phyloP scores from a whole-genome alignment of 1,140 invertebrate species.

The Bombus superbus region DNA sequence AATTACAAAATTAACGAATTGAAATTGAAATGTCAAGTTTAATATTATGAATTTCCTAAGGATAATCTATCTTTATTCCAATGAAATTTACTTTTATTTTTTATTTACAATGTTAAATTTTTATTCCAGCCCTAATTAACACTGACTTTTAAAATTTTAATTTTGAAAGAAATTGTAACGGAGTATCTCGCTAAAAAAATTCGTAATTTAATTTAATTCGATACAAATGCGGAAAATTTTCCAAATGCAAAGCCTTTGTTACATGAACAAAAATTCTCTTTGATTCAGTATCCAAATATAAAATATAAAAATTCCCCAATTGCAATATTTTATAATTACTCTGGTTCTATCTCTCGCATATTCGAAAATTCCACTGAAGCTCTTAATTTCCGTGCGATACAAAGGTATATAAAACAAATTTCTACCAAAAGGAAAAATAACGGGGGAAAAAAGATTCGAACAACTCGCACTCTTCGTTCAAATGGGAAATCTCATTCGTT shows the following conservation, averaged over 20 bases:
- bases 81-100: not conserved
- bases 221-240: not conserved
- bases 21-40: constrained; percentile 18
- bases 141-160: not conserved
- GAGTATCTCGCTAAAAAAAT: not conserved
- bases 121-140: not conserved
- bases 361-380: not conserved
- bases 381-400: not conserved
- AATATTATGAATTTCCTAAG: not conserved
- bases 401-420: not conserved
- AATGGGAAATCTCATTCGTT: not conserved
- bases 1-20: constrained; percentile 16
- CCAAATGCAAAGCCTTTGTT: not conserved
- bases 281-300: not conserved
- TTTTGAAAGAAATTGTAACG: not conserved
- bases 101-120: no score
- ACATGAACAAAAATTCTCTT: not conserved
- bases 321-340: not conserved
- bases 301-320: not conserved
- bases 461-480: not conserved
- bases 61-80: not conserved
- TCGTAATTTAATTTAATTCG: not conserved
- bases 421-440: no score
- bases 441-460: not conserved
- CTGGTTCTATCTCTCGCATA: not conserved